Evolutionary conservation across 2,888 invertebrate species (phyloP).

Genomic region (Nomada ruficornis): DNA sequence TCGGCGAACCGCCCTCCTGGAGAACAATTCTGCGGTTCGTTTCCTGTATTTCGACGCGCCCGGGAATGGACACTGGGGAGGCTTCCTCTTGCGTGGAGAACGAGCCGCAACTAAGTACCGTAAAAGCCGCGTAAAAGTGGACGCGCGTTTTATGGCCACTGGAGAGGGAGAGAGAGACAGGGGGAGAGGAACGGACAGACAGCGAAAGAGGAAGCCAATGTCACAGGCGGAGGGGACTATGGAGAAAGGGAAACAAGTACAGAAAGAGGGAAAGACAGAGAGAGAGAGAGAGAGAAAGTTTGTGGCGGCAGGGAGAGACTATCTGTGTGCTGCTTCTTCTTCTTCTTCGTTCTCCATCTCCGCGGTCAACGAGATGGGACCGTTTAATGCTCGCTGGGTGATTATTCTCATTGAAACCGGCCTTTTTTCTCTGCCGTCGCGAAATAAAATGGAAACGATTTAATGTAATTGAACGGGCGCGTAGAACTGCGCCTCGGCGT

Average conservation of each 20-base stretch:
- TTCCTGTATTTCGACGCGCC: slow-evolving; percentile 38
- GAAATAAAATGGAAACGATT: background rate
- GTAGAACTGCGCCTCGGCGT: background rate
- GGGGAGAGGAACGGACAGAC: slow-evolving; percentile 5
- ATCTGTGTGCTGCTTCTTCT: slow-evolving; percentile 54
- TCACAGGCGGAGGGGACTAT: background rate
- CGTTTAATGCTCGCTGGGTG: slow-evolving; percentile 37
- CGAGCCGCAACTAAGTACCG: slow-evolving; percentile 70
- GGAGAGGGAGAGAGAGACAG: slow-evolving; percentile 26
- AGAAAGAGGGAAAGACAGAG: background rate
- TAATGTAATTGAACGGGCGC: background rate
- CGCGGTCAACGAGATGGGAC: slow-evolving; percentile 27
- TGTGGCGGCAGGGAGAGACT: slow-evolving; percentile 16
- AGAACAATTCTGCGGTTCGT: background rate
- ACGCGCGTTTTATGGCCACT: slow-evolving; percentile 50
- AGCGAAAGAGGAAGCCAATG: slow-evolving; percentile 5
- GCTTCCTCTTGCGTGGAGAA: slow-evolving; percentile 55
- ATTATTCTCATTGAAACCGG: slow-evolving; percentile 52
- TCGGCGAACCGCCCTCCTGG: background rate
- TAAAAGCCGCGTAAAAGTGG: slow-evolving; percentile 71
- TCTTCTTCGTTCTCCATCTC: slow-evolving; percentile 36
- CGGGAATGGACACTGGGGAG: slow-evolving; percentile 24
- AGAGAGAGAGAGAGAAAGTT: slow-evolving; percentile 24
- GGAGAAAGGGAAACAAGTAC: slow-evolving; percentile 26
- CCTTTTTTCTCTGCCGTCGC: background rate